Evolutionary conservation across 2,113 vertebrate genomes (phyloP).

Genomic region (Neomonachus schauinslandi): DNA sequence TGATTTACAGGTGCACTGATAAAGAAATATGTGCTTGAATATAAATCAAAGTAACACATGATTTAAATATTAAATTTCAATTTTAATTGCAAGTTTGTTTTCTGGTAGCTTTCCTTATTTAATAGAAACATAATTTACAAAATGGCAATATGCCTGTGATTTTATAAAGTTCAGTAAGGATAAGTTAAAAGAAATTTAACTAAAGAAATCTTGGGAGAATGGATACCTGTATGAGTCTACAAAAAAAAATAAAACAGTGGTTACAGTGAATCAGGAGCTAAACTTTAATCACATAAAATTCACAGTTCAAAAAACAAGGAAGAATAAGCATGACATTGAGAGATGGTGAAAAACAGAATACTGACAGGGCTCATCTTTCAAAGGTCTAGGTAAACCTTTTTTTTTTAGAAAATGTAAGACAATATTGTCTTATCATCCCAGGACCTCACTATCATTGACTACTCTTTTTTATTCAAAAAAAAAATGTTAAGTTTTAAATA

Average conservation of each 20-base stretch:
- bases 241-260: background rate
- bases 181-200: background rate
- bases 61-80: conserved; percentile 65
- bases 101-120: conserved; percentile 53
- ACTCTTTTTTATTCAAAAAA: conserved; percentile 11
- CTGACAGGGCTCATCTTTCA: background rate
- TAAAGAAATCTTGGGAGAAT: background rate
- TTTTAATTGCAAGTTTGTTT: conserved; percentile 59
- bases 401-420: background rate
- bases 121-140: conserved; percentile 65
- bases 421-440: background rate
- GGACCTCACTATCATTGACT: background rate
- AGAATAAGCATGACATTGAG: background rate
- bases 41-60: conserved; percentile 66
- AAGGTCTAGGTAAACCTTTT: background rate
- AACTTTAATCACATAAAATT: conserved; percentile 18
- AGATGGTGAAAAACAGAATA: background rate
- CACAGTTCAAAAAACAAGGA: background rate
- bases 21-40: conserved; percentile 62
- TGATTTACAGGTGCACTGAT: conserved; percentile 64
- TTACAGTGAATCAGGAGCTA: background rate
- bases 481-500: background rate
- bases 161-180: conserved; percentile 46
- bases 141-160: background rate
- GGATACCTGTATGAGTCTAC: background rate